Base-by-base conservation (phyloP, 2,888 invertebrate species). In the Drosophila rellima region DNA sequence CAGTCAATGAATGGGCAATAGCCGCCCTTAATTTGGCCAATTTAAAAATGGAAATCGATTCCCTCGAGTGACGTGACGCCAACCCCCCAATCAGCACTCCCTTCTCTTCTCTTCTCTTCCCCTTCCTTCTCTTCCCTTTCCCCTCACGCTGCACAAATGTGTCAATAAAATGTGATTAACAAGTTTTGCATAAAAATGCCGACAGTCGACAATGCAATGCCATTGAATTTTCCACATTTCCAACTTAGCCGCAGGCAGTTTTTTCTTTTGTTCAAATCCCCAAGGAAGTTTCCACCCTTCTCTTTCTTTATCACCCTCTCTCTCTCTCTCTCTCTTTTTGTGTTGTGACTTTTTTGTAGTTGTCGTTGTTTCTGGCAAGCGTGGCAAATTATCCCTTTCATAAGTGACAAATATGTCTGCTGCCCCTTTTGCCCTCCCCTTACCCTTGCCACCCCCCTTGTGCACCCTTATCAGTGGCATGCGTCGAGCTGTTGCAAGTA, bases 21-120 rank as follows among this genome's bases (percentile, higher is more conserved):
- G 78, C 88, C 82, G 88, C 85, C 85, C 88, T 85, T 88, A 88
- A 85, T 88, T 85, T 88, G 85, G 61, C 76, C 88, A 88, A 85
- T 85, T 85, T 86, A 88, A 85, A 85, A 85, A 88, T 85, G 85
- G 88, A 88, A 83, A 86, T 82, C 86, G 86, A 88, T 80, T 88
- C 85, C 88, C 85, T 67, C 74, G 85, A 78, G 87, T 75, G 48
- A 26, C 48, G 55, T 40, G 20, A 29, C 35, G 11, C 11, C 0
- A 0, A 7, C 4, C 31, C 37, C 33, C 26, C 6, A 23, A 23
- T 15, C 3, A 1, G 29, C 5, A 37, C 4, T 0, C 15, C 1
- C n/a, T n/a, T n/a, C n/a, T n/a, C n/a, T n/a, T n/a, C n/a, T n/a
- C n/a, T n/a, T n/a, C n/a, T n/a, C n/a, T n/a, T n/a, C n/a, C n/a